phyloP scores from a whole-genome alignment of 1,140 invertebrate genomes.

The Chymomyza costata region DNA sequence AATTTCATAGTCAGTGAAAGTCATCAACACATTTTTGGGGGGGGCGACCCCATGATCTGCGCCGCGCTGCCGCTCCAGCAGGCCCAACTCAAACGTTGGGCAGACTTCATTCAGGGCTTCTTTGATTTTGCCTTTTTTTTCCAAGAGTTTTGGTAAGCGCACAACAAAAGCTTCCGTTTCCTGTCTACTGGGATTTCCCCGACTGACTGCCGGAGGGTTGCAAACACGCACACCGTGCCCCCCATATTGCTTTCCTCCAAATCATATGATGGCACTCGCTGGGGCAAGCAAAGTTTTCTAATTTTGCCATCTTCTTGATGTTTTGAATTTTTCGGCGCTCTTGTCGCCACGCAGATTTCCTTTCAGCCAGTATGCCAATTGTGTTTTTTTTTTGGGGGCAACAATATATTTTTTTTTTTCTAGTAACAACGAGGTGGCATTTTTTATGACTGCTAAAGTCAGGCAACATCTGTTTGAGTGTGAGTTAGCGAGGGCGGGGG shows the following conservation, averaged over 20 bases:
- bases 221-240: slow-evolving; percentile 24
- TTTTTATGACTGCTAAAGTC: slow-evolving; percentile 32
- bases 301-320: slow-evolving; percentile 67
- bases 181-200: slow-evolving; percentile 71
- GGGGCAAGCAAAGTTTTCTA: slow-evolving; percentile 70
- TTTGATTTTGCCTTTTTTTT: slow-evolving; percentile 1
- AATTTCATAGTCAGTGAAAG: slow-evolving; percentile 73
- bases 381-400: slow-evolving; percentile 42
- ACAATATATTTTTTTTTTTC: slow-evolving; percentile 19
- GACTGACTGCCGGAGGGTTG: slow-evolving; percentile 48
- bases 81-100: too few relatives aligned
- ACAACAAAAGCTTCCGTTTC: slow-evolving; percentile 73
- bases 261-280: slow-evolving; percentile 30
- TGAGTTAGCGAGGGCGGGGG: slow-evolving; percentile 16
- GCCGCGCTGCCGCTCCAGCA: too few relatives aligned
- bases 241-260: neutral
- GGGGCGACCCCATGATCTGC: neutral
- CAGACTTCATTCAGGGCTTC: too few relatives aligned
- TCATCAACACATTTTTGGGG: slow-evolving; percentile 58
- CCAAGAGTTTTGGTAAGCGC: slow-evolving; percentile 13
- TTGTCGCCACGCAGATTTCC: slow-evolving; percentile 25
- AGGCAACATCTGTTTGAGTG: slow-evolving; percentile 21
- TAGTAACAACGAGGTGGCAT: too few relatives aligned
- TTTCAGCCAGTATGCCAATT: slow-evolving; percentile 56
- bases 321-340: slow-evolving; percentile 56